Base-by-base conservation (phyloP, 2,888 invertebrate genomes). In the Tupiocoris notatus region DNA sequence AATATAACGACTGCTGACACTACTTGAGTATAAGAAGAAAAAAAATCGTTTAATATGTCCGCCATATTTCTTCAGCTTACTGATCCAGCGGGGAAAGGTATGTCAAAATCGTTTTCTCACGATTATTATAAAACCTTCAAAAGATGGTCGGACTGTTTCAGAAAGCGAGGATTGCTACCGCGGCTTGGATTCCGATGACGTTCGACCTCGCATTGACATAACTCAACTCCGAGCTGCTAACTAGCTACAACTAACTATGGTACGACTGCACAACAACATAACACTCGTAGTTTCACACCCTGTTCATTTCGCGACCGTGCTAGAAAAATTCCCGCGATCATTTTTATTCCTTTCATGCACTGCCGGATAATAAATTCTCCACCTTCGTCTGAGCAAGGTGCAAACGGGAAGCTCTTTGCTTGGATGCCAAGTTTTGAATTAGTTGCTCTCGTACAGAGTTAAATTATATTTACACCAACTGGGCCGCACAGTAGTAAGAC, bases 101-200 rank as follows among this genome's bases (percentile, higher is more conserved):
- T 59, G 59, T 59, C 3, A 59, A 59, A 59, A n/a, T 59, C 59
- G 17, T 39, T 59, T 59, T 59, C 59, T 59, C 59, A 59, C 59
- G 59, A 59, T 59, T 59, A 59, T 59, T 59, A 59, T 59, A 59
- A 59, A 59, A 59, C 20, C 20, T 3, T 39, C 39, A 12, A 39
- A 39, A 39, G 39, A 39, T 12, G 3, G 6, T 39, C 12, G 39
- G 39, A 39, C 3, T 12, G 12, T 39, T 39, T 39, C 39, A 7
- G 12, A 39, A 39, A 39, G 39, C 39, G 39, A 39, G 39, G 39
- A 39, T 39, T 39, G 39, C 39, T 3, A 39, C 39, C 39, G 39
- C 39, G 39, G 3, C 39, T 39, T 7, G 39, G 12, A 39, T 39
- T 39, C 39, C 39, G 39, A 12, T 7, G 39, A n/a, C n/a, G n/a